These are phyloP conservation scores for Atrichornis clamosus DNA, from an alignment of 2,113 vertebrate genomes.

Conservation along the genomic window DNA sequence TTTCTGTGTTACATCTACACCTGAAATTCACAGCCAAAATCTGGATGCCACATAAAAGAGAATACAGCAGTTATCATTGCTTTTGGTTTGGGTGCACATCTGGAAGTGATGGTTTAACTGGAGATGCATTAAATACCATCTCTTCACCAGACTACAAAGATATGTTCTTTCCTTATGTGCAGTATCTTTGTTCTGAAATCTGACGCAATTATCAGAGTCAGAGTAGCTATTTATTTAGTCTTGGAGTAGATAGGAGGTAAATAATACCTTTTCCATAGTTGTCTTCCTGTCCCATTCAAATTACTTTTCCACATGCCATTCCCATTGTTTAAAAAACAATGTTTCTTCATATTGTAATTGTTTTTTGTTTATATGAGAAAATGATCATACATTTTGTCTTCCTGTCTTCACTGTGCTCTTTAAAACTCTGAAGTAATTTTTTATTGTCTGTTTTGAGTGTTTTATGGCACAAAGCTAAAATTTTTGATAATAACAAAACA, in stretches of 20 bases:
- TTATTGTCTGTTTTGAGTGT: background rate
- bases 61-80: background rate
- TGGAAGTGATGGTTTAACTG: background rate
- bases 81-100: background rate
- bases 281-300: conserved; percentile 4
- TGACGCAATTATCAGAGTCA: background rate
- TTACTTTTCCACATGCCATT: background rate
- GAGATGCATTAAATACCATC: background rate
- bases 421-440: background rate
- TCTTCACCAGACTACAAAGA: background rate
- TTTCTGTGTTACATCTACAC: background rate
- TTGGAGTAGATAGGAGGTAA: background rate
- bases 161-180: background rate
- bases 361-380: background rate
- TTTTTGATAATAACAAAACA: background rate
- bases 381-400: background rate
- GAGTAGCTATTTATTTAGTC: background rate
- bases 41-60: background rate
- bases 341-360: background rate
- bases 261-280: background rate
- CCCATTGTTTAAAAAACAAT: conserved; percentile 29
- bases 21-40: background rate
- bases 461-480: background rate
- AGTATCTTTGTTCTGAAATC: background rate
- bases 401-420: background rate